These are phyloP conservation scores for Meiosimyza platycephala DNA, from an alignment of 2,888 invertebrate genomes.

Conservation along the genomic window DNA sequence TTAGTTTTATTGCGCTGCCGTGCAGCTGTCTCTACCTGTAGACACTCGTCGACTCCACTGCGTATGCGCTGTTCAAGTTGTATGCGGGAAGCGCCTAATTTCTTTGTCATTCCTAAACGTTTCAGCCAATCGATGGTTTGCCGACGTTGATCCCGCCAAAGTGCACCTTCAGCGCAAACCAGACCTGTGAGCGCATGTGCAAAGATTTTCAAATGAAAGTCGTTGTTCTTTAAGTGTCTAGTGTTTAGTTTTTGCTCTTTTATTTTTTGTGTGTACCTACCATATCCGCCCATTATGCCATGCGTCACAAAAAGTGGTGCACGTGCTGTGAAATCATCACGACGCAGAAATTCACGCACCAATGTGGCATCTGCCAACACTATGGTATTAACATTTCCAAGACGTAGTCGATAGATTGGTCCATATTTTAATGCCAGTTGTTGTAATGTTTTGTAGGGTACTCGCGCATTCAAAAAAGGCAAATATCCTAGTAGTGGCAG, in stretches of 20 bases:
- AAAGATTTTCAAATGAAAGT: constrained; percentile 12
- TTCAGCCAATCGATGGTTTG: constrained; percentile 79
- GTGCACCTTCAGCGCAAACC: constrained; percentile 82
- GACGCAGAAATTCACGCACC: constrained; percentile 78
- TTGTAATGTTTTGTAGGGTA: constrained; percentile 80
- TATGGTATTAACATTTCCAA: constrained; percentile 82
- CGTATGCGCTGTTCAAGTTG: constrained; percentile 76
- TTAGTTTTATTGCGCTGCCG: background rate
- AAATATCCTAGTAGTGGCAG: constrained; percentile 84
- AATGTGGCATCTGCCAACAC: constrained; percentile 81
- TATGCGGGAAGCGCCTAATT: constrained; percentile 71
- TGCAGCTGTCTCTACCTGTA: constrained; percentile 63
- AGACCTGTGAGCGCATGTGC: constrained; percentile 71
- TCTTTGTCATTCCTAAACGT: constrained; percentile 78
- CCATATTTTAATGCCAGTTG: constrained; percentile 78
- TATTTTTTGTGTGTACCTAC: constrained; percentile 69
- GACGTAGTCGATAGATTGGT: constrained; percentile 76
- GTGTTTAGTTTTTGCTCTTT: no score
- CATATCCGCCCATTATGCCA: constrained; percentile 88
- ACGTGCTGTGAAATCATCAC: constrained; percentile 76
- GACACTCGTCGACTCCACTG: constrained; percentile 72
- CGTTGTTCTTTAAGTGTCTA: constrained; percentile 49
- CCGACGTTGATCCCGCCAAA: constrained; percentile 86
- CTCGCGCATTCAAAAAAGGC: constrained; percentile 75
- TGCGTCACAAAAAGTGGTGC: constrained; percentile 87